Conservation (phyloP, 2,888 invertebrate genomes). For the Heteropelma amictum region DNA sequence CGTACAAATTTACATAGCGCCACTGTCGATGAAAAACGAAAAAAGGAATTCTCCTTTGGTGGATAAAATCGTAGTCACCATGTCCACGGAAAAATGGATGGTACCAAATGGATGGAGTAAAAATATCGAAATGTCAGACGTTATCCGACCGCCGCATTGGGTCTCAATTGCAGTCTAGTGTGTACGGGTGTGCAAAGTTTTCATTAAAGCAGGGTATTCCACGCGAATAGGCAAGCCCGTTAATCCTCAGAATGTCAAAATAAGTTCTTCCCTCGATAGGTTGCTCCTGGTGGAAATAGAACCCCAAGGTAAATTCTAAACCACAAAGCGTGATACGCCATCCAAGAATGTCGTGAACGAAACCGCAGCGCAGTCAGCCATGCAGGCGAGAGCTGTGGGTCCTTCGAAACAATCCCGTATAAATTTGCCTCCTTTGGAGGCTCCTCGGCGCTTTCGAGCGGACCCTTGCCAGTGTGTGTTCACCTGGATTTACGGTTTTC, state of each 20-base stretch:
- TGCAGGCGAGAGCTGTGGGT: slow-evolving; percentile 12
- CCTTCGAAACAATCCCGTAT: slow-evolving; percentile 17
- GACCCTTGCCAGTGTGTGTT: slow-evolving; percentile 21
- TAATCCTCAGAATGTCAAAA: slow-evolving; percentile 4
- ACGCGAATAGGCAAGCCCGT: neutral
- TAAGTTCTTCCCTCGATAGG: slow-evolving; percentile 1
- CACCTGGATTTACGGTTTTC: slow-evolving; percentile 58
- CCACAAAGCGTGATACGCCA: slow-evolving; percentile 24
- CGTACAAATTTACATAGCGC: too few relatives aligned
- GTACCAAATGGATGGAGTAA: too few relatives aligned
- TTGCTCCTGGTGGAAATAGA: neutral
- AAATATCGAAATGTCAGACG: too few relatives aligned
- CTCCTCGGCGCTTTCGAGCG: neutral
- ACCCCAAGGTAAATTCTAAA: neutral
- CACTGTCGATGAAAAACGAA: too few relatives aligned
- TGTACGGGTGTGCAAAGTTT: neutral
- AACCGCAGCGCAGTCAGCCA: slow-evolving; percentile 20
- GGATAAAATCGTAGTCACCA: too few relatives aligned
- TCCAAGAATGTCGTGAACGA: slow-evolving; percentile 23
- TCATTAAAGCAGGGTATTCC: neutral
- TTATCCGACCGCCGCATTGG: neutral
- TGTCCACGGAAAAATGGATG: too few relatives aligned
- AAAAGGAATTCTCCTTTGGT: too few relatives aligned
- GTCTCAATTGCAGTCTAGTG: too few relatives aligned
- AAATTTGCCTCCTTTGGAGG: slow-evolving; percentile 29